Evolutionary conservation across 2,113 vertebrate species (phyloP).

Genomic region (Tragelaphus strepsiceros): DNA sequence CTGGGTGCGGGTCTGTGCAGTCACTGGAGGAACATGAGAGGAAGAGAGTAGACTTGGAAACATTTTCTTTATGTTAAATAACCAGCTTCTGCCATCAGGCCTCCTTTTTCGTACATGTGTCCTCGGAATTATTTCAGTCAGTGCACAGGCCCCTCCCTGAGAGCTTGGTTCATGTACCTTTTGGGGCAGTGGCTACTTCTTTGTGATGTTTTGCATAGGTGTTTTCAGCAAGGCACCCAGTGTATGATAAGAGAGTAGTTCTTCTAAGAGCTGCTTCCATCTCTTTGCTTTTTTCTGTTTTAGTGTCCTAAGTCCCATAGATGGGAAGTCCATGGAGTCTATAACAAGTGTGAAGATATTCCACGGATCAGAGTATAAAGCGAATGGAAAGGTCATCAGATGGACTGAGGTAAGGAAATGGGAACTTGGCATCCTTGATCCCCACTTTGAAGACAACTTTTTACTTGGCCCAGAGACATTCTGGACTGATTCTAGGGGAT

Average conservation of each 20-base stretch:
- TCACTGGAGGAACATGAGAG: neutral
- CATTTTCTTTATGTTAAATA: neutral
- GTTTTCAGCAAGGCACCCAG: neutral
- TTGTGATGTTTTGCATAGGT: neutral
- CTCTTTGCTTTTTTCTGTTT: conserved; percentile 34
- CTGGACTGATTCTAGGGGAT: neutral
- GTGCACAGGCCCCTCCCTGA: neutral
- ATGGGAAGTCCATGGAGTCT: conserved; percentile 97
- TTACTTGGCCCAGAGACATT: neutral
- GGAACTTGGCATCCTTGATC: neutral
- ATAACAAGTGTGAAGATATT: conserved; percentile 98
- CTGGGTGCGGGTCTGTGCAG: neutral
- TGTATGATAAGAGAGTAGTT: neutral
- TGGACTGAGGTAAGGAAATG: conserved; percentile 94
- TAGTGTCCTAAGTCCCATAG: conserved; percentile 95
- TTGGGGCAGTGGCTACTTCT: neutral
- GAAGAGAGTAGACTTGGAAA: neutral
- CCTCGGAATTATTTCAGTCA: neutral
- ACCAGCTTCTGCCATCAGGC: neutral
- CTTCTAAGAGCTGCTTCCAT: neutral
- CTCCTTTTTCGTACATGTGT: neutral
- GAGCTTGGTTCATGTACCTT: neutral
- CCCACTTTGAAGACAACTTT: neutral
- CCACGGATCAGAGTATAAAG: conserved; percentile 97
- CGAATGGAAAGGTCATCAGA: conserved; percentile 97